Percentiles rank a stretch among this genome's conserved stretches.
phyloP scores from a whole-genome alignment of 2,888 invertebrate genomes.

The Pterostichus niger region DNA sequence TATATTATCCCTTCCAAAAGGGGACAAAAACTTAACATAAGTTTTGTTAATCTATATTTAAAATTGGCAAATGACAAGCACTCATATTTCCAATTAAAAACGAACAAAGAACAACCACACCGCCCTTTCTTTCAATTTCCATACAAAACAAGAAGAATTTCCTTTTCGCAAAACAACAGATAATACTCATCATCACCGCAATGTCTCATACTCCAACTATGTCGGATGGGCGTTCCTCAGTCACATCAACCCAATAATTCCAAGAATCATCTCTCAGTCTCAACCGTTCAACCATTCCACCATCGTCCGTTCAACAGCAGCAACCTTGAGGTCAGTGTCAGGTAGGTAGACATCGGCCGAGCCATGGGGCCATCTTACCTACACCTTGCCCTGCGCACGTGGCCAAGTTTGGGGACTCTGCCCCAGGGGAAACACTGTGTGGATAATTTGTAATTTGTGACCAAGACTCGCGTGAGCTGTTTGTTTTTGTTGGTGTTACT shows the following conservation, averaged over 20 bases:
- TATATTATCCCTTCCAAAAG: no score
- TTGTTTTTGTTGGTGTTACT: slow-evolving; percentile 45
- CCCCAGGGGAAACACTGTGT: slow-evolving; percentile 23
- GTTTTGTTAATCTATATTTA: no score
- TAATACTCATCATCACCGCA: no score
- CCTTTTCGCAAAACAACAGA: no score
- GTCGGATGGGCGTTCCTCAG: slow-evolving; percentile 42
- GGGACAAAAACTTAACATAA: no score
- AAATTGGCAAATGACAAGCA: no score
- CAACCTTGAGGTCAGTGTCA: slow-evolving; percentile 47
- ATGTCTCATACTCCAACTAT: slow-evolving; percentile 39
- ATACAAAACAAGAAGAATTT: no score
- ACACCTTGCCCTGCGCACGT: slow-evolving; percentile 47
- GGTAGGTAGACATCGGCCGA: slow-evolving; percentile 11
- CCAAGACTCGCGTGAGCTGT: slow-evolving; percentile 40
- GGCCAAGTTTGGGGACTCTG: slow-evolving; percentile 32
- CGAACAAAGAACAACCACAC: no score
- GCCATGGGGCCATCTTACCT: neutral
- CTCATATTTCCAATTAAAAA: no score
- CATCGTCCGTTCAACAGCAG: neutral
- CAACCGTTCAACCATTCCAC: neutral
- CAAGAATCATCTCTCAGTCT: slow-evolving; percentile 45
- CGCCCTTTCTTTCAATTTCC: no score
- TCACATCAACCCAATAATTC: slow-evolving; percentile 32
- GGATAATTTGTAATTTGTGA: slow-evolving; percentile 52